Conservation (phyloP, 2,113 vertebrate species). For the Climacteris rufus region DNA sequence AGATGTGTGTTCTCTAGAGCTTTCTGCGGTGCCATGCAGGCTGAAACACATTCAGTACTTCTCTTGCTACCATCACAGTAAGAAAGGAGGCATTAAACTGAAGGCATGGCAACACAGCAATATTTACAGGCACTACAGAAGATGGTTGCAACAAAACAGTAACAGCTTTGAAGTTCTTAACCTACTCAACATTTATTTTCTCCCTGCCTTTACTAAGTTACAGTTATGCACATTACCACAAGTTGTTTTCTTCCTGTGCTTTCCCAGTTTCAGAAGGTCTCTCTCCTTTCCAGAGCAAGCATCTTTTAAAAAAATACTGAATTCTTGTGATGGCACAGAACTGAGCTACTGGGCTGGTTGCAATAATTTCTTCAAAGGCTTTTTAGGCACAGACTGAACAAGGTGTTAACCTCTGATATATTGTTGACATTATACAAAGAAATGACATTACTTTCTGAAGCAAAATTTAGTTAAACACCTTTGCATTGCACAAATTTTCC, state of each 20-base stretch:
- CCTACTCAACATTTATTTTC: background rate
- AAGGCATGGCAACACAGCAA: background rate
- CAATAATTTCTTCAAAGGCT: background rate
- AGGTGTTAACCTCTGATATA: background rate
- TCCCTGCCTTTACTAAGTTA: background rate
- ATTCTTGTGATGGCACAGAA: background rate
- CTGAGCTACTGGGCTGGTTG: background rate
- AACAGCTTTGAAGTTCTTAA: background rate
- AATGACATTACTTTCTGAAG: background rate
- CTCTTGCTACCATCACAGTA: background rate
- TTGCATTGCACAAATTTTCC: background rate
- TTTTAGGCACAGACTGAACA: background rate
- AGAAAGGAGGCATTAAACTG: background rate
- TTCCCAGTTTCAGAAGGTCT: background rate
- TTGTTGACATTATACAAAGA: background rate
- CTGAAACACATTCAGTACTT: background rate
- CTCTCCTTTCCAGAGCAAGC: background rate
- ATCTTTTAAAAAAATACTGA: background rate
- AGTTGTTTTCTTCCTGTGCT: background rate
- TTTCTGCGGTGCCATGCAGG: background rate
- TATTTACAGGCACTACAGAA: background rate
- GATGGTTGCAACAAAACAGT: background rate
- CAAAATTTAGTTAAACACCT: background rate
- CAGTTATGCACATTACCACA: background rate
- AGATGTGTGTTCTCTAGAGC: background rate